Evolutionary conservation across 2,797 vertebrate species (phyloP), one percentile per base, ranked within the genome.

Genomic region (Falco novaeseelandiae): DNA sequence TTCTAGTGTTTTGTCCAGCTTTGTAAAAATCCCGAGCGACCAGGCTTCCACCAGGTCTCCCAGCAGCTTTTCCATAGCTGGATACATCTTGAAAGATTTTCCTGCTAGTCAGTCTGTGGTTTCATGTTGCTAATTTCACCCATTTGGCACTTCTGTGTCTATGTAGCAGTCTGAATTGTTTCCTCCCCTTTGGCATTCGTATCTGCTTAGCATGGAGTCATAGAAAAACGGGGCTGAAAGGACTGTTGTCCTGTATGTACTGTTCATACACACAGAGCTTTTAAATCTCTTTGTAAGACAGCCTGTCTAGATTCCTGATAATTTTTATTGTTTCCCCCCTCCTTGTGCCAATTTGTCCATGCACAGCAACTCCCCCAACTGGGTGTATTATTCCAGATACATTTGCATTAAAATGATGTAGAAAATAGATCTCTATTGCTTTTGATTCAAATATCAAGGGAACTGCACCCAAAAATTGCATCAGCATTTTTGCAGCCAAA

Each of bases 1-100:
- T 96, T 74, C 90, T 72, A 89, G 94, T 83, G 65, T 92, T 96
- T 95, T 92, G 90, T 94, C 89, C 95, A 87, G 88, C 42, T 78
- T 38, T 86, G 89, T 67, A 91, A 96, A 93, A 96, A 69, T 85
- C 46, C 27, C 74, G 82, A 96, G 87, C 93, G 95, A 91, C 92
- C 90, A 87, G 62, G 38, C 71, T 94, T 93, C 82, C 62, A 83
- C 49, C 27, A 91, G 44, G 46, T 85, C 92, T 78, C 65, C 34
- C 23, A 26, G 57, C 71, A 93, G 82, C 61, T 89, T 71, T 93
- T 85, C 87, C 78, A n/a, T 69, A 87, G 61, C 57, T 94, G 88
- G 71, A 58, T 90, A 40, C 49, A 10, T 78, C 81, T 93, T 87
- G 71, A 91, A 96, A 87, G 67, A 54, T 85, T 91, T 96, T 83